These are phyloP conservation scores for Standfussiana lucernea DNA, from an alignment of 2,888 invertebrate species.

Conservation along the genomic window DNA sequence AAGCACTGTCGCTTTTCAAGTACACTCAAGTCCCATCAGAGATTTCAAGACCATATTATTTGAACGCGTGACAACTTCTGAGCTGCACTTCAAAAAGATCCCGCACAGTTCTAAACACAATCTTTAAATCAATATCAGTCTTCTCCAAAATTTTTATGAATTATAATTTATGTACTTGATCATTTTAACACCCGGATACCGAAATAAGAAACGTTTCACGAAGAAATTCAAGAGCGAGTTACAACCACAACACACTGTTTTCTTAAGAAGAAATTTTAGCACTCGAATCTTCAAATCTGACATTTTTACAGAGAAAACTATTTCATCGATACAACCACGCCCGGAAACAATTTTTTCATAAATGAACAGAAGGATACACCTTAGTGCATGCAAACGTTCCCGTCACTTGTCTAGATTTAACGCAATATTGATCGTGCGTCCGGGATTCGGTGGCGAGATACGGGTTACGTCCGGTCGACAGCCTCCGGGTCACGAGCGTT, in stretches of 20 bases:
- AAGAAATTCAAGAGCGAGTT: background rate
- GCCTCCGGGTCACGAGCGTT: conserved; percentile 62
- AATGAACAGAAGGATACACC: background rate
- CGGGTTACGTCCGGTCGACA: conserved; percentile 62
- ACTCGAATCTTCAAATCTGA: conserved; percentile 6
- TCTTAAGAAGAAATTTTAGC: background rate
- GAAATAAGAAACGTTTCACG: background rate
- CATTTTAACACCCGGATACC: conserved; percentile 4
- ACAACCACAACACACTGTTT: conserved; percentile 6
- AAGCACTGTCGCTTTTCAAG: conserved; percentile 17
- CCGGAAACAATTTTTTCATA: background rate
- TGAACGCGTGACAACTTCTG: conserved; percentile 3
- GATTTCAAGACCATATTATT: conserved; percentile 29
- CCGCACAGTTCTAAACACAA: background rate
- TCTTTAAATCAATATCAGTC: background rate
- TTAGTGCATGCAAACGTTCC: conserved; percentile 22
- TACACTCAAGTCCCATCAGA: conserved; percentile 12
- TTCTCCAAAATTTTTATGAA: background rate
- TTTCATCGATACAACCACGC: background rate
- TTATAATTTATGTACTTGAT: background rate
- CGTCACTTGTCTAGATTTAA: conserved; percentile 40
- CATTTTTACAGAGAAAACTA: background rate
- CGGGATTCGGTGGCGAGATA: conserved; percentile 47
- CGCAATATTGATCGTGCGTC: conserved; percentile 54
- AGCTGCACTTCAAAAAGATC: conserved; percentile 28